Percentiles rank a stretch among this genome's conserved stretches.
Evolutionary conservation across 2,113 vertebrate species (phyloP).

Genomic region (Spilogale gracilis): DNA sequence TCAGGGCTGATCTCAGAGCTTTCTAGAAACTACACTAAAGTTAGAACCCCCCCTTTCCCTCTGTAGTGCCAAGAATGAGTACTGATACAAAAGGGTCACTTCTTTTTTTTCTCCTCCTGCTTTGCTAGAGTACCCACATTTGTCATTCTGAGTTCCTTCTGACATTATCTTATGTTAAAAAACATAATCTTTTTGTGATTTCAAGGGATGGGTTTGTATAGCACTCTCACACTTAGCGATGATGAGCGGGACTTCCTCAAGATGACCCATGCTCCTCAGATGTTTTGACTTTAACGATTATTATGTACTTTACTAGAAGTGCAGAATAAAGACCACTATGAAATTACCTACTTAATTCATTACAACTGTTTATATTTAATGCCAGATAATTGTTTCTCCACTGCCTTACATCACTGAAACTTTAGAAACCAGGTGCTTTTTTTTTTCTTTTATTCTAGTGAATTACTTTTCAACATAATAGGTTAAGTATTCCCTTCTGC

Average conservation of each 20-base stretch:
- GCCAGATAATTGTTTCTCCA: slow-evolving; percentile 59
- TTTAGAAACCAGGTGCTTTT: slow-evolving; percentile 63
- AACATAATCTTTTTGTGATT: neutral
- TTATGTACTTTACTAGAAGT: neutral
- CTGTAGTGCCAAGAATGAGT: neutral
- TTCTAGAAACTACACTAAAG: slow-evolving; percentile 63
- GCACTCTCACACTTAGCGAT: neutral
- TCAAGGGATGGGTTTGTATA: neutral
- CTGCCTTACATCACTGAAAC: slow-evolving; percentile 61
- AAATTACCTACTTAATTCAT: slow-evolving; percentile 37
- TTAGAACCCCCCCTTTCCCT: slow-evolving; percentile 6
- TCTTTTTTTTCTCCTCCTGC: neutral
- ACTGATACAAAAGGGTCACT: neutral
- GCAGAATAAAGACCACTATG: slow-evolving; percentile 29
- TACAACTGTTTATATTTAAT: slow-evolving; percentile 51
- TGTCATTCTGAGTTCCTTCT: neutral
- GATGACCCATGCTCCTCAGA: neutral
- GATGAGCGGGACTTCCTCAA: neutral
- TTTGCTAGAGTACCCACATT: neutral
- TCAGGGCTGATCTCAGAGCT: slow-evolving; percentile 39
- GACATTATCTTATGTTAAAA: neutral
- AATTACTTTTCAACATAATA: slow-evolving; percentile 32
- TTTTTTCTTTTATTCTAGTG: slow-evolving; percentile 6
- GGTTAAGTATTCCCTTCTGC: slow-evolving; percentile 62
- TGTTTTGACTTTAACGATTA: slow-evolving; percentile 11